A percentile compares a stretch with the other conserved stretches of the same genome.
Conservation (phyloP, 2,113 vertebrate species). For the Platysternon megacephalum region DNA sequence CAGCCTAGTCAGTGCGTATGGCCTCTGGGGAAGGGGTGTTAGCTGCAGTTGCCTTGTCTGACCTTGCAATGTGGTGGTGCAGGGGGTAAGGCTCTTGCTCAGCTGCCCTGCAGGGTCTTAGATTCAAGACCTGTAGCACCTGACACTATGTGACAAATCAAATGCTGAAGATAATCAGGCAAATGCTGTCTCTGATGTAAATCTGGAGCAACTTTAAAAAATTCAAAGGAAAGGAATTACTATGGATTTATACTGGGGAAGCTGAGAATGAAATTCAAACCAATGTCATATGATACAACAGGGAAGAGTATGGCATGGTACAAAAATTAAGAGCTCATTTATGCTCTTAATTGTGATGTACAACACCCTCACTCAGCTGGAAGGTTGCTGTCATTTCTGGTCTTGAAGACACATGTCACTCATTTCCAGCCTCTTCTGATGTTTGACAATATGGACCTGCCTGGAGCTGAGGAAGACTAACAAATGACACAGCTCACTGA, state of each 20-base stretch:
- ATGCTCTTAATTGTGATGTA: constrained; percentile 26
- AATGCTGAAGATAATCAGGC: not conserved
- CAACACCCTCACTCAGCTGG: constrained; percentile 30
- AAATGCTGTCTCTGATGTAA: not conserved
- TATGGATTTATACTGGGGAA: not conserved
- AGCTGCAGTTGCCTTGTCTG: not conserved
- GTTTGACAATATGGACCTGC: constrained; percentile 73
- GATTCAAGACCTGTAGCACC: not conserved
- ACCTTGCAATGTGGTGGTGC: not conserved
- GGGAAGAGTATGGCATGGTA: constrained; percentile 17
- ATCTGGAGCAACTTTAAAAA: not conserved
- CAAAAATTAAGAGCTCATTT: constrained; percentile 49
- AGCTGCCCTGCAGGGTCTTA: not conserved
- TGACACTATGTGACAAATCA: not conserved
- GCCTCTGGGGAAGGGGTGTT: not conserved
- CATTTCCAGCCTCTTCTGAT: constrained; percentile 71
- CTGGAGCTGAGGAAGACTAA: constrained; percentile 69
- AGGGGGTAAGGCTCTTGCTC: not conserved
- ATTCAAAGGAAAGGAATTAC: not conserved
- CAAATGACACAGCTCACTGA: constrained; percentile 70
- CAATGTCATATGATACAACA: constrained; percentile 6
- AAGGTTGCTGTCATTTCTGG: constrained; percentile 68
- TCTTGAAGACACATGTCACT: constrained; percentile 74
- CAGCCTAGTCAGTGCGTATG: not conserved
- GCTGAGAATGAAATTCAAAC: constrained; percentile 32